These are phyloP conservation scores for Sesamia inferens DNA, from an alignment of 2,888 invertebrate species.

Conservation along the genomic window DNA sequence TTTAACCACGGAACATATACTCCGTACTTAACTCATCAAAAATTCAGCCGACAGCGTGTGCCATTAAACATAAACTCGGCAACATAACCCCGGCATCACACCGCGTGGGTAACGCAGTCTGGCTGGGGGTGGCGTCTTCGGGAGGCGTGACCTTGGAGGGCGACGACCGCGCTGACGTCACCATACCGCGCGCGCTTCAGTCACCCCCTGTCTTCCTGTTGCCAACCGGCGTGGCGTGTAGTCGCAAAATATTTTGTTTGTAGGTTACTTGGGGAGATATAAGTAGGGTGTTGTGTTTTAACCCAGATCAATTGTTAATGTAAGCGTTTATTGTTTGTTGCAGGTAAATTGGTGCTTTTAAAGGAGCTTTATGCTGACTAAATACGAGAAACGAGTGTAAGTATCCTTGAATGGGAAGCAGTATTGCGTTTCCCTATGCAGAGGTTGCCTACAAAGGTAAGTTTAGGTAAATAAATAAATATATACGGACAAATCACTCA, in stretches of 20 bases:
- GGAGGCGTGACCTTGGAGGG: slow-evolving; percentile 67
- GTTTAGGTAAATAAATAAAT: no score
- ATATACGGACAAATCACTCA: no score
- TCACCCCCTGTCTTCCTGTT: slow-evolving; percentile 63
- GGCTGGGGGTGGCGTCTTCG: slow-evolving; percentile 69
- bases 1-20: slow-evolving; percentile 15
- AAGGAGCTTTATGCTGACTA: neutral
- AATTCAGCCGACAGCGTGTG: slow-evolving; percentile 33
- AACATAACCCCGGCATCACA: slow-evolving; percentile 44
- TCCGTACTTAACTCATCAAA: slow-evolving; percentile 32
- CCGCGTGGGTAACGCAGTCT: slow-evolving; percentile 60
- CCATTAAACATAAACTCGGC: slow-evolving; percentile 25
- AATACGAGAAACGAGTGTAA: neutral
- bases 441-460: neutral
- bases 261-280: slow-evolving; percentile 57
- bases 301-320: slow-evolving; percentile 47
- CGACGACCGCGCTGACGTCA: slow-evolving; percentile 80
- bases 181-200: slow-evolving; percentile 43
- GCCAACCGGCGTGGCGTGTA: slow-evolving; percentile 66
- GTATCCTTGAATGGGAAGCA: neutral
- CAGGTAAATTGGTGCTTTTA: slow-evolving; percentile 60
- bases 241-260: slow-evolving; percentile 60
- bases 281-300: slow-evolving; percentile 44
- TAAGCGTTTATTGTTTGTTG: slow-evolving; percentile 57
- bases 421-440: neutral